Conservation (phyloP, 2,888 invertebrate genomes). For the Aporophyla nigra region DNA sequence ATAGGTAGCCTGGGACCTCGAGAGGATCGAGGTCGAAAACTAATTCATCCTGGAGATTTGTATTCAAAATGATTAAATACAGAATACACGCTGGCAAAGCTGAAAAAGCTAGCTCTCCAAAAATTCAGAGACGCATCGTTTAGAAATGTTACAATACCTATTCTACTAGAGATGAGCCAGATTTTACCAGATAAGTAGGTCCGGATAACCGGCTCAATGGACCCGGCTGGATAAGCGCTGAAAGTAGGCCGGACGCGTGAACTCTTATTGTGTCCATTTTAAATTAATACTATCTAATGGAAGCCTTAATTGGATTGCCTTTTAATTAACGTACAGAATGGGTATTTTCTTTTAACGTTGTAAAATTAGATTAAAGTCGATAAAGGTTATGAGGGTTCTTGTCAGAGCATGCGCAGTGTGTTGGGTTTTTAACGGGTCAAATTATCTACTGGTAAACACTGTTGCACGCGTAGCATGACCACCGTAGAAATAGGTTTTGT, state of each 20-base stretch:
- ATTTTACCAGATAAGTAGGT: slow-evolving; percentile 42
- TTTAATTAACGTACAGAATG: slow-evolving; percentile 42
- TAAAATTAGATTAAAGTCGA: slow-evolving; percentile 18
- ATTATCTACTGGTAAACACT: not conserved
- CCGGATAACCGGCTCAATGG: slow-evolving; percentile 67
- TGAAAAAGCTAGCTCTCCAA: not conserved
- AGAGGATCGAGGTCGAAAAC: not conserved
- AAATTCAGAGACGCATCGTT: not conserved
- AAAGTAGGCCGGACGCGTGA: slow-evolving; percentile 66
- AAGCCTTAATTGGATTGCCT: slow-evolving; percentile 47
- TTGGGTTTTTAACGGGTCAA: not conserved
- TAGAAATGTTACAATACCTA: slow-evolving; percentile 11
- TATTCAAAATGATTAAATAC: too few relatives aligned
- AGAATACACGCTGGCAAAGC: too few relatives aligned
- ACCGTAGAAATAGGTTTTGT: too few relatives aligned
- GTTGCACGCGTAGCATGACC: too few relatives aligned
- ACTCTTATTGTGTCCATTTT: slow-evolving; percentile 34
- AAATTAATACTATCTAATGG: slow-evolving; percentile 40
- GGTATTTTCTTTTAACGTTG: slow-evolving; percentile 33
- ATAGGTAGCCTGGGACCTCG: not conserved
- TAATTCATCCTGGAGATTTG: not conserved
- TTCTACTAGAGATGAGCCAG: slow-evolving; percentile 31
- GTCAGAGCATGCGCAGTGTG: not conserved
- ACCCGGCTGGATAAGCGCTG: slow-evolving; percentile 67
- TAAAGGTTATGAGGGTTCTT: slow-evolving; percentile 20